phyloP scores from a whole-genome alignment of 2,113 vertebrate genomes.

The Spilogale gracilis region DNA sequence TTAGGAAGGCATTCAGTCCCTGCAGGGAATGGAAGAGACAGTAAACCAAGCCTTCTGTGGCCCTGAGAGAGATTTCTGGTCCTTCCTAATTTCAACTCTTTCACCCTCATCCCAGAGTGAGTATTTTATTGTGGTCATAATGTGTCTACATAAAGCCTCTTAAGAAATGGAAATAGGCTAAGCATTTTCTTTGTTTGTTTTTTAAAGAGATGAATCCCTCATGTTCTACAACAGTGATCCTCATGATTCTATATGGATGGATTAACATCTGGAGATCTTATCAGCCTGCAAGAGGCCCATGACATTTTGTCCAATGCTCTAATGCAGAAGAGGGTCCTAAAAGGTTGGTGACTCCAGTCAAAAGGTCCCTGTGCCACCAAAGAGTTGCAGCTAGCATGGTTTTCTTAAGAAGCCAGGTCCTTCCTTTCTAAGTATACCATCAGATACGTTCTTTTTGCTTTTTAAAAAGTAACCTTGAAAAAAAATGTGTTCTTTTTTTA shows the following conservation, averaged over 20 bases:
- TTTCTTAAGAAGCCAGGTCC: neutral
- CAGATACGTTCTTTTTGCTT: neutral
- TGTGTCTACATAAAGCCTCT: neutral
- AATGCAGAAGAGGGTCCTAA: neutral
- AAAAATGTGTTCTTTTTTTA: neutral
- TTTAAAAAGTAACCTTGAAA: slow-evolving; percentile 50
- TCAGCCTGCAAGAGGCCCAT: neutral
- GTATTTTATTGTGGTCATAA: neutral
- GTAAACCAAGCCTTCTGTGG: neutral
- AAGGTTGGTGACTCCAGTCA: neutral
- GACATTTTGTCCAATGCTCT: neutral
- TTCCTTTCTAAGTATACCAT: neutral
- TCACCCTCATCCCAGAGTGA: neutral
- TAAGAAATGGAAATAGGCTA: slow-evolving; percentile 6
- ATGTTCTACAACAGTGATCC: neutral
- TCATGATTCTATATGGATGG: neutral
- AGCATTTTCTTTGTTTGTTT: neutral
- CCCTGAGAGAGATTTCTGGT: neutral
- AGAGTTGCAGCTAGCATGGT: neutral
- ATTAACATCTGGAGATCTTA: neutral
- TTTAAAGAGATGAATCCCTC: neutral
- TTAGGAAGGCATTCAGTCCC: neutral
- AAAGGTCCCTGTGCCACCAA: neutral
- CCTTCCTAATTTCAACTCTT: neutral
- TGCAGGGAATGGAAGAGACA: neutral